These are phyloP conservation scores for Myodes glareolus DNA, from an alignment of 2,113 vertebrate species.

Conservation along the genomic window DNA sequence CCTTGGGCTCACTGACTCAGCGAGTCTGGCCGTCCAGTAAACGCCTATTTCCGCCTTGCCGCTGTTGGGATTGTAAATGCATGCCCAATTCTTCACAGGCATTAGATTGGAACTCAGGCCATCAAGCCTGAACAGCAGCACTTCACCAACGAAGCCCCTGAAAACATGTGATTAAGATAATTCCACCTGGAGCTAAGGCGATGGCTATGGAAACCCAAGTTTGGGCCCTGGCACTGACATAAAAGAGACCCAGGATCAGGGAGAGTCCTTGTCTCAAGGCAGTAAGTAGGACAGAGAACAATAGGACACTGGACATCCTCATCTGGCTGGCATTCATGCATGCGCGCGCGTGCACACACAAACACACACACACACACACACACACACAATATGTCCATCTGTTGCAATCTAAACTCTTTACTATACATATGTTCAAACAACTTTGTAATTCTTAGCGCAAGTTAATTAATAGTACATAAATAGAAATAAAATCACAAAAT, in stretches of 20 bases:
- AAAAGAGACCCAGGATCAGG: neutral
- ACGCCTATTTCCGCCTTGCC: neutral
- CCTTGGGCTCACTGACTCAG: neutral
- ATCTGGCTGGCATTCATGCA: neutral
- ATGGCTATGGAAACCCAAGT: neutral
- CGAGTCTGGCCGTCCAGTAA: neutral
- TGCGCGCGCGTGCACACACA: fast-evolving
- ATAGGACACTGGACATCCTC: neutral
- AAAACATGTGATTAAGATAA: neutral
- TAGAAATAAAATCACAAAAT: neutral
- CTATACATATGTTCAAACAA: neutral
- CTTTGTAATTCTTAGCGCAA: neutral
- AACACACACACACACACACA: no score
- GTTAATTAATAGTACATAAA: neutral
- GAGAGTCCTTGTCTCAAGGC: neutral
- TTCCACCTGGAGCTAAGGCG: neutral
- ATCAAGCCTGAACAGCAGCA: neutral
- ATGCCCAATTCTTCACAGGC: neutral
- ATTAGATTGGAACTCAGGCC: neutral
- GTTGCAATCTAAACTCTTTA: neutral
- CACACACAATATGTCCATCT: neutral
- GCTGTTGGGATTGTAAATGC: neutral
- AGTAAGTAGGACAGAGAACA: neutral
- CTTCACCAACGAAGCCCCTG: neutral
- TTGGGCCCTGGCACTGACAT: neutral